Base-by-base conservation (phyloP, 2,888 invertebrate genomes). In the Erynnis tages region DNA sequence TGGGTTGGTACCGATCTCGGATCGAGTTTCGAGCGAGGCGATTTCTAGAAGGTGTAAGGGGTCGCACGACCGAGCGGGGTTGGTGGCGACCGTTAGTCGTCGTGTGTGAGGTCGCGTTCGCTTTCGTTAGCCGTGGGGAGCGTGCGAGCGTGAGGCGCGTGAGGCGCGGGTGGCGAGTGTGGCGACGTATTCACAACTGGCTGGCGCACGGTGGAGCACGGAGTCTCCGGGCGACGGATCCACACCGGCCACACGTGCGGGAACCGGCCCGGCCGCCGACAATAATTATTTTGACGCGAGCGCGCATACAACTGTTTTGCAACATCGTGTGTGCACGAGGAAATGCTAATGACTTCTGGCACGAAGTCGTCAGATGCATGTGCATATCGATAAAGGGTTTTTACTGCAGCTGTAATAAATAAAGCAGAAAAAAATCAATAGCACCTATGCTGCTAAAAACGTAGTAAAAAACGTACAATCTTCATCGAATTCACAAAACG, bases 181-280 rank as follows among this genome's bases (percentile, higher is more conserved):
- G 78, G 64, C 79, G 79, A 63, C 76, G 67, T 57, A 53, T 61
- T 66, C 71, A 63, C 75, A 71, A 83, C 85, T 83, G 81, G 63
- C 69, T n/a, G 10, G n/a, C 10, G 44, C n/a, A 63, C 38, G 27
- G 32, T n/a, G 13, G 17, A 19, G 17, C 13, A 30, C 17, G 25
- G 0, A 45, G 43, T 8, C 19, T 10, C 25, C 47, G 47, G 29
- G 32, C 44, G 32, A 17, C 14, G 34, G 8, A 34, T 34, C 34
- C 34, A n/a, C n/a, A n/a, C n/a, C n/a, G n/a, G 34, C 29, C 68
- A 75, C 80, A 82, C 79, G 78, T 81, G 78, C 76, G 66, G 57
- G 63, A 71, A 71, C 72, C 69, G 69, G 69, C 69, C 65, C 69
- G 67, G 70, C 71, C 70, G 73, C 72, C 73, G 67, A 48, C 54